Percentiles rank a stretch among this genome's conserved stretches.
Evolutionary conservation across 1,140 invertebrate genomes (phyloP).

Genomic region (Trichonephila clavata): DNA sequence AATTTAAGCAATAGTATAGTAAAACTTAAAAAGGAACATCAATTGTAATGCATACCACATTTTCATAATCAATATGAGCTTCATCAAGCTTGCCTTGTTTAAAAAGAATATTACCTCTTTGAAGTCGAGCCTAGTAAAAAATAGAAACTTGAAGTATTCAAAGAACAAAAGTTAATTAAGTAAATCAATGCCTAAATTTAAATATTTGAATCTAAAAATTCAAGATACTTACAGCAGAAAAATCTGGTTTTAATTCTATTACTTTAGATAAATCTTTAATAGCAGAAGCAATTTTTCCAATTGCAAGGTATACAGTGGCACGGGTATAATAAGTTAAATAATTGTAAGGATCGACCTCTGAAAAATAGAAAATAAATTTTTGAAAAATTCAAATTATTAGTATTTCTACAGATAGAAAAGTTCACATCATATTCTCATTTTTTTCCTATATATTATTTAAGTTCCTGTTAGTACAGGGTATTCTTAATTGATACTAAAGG

Average conservation of each 20-base stretch:
- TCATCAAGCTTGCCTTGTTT: constrained; percentile 93
- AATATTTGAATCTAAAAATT: constrained; percentile 3
- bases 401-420: background rate
- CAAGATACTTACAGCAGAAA: constrained; percentile 86
- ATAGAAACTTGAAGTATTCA: background rate
- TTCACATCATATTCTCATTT: background rate
- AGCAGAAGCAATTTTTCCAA: constrained; percentile 97
- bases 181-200: background rate
- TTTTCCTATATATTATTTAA: background rate
- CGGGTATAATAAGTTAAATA: constrained; percentile 97
- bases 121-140: constrained; percentile 87
- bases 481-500: too few relatives aligned
- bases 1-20: too few relatives aligned
- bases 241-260: constrained; percentile 96
- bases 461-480: too few relatives aligned
- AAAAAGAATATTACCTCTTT: constrained; percentile 92
- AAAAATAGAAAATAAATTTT: constrained; percentile 79
- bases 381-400: background rate
- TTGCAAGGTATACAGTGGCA: constrained; percentile 97
- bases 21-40: too few relatives aligned
- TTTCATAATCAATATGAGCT: constrained; percentile 90
- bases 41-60: constrained; percentile 87
- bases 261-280: constrained; percentile 95
- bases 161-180: background rate
- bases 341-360: constrained; percentile 97